Evolutionary conservation across 2,888 invertebrate species (phyloP), one percentile per base, ranked within the genome.

Genomic region (Melikaiella ostensackeni): DNA sequence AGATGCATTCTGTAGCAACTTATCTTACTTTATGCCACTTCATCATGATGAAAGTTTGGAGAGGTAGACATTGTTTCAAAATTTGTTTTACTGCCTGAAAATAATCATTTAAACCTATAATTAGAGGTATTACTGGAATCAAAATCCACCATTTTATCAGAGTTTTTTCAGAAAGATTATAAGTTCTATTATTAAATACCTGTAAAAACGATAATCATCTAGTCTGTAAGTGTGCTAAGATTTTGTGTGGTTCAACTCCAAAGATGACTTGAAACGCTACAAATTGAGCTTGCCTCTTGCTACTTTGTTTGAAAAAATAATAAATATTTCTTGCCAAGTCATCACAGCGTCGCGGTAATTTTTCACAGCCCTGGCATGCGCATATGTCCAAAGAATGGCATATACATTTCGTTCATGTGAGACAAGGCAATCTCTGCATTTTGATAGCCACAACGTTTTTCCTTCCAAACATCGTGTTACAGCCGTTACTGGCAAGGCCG

Each of bases 301-400:
- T 76, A 76, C 82, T 85, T 19, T 61, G 59, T 27, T 83, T 80
- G 16, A 85, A 82, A 74, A 79, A 82, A 50, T 74, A 79, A 76
- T 85, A 87, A 4, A 88, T 79, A 73, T 84, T 81, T 77, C 85
- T 50, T 19, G 84, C 83, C 42, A 88, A 81, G 46, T 86, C 85
- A 82, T 88, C 88, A 75, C 85, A 84, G 24, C 78, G 38, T 21
- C 81, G 38, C 9, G 87, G 88, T 13, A 88, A 73, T 55, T 73
- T 57, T 75, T 86, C 84, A 70, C 87, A 88, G 0, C 86, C 86
- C 64, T 86, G 83, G 75, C 82, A 85, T 9, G 87, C 85, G 62
- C 87, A 88, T 13, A 88, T 74, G 79, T 87, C 85, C 38, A 86
- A 59, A 1, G 87, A 87, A 80, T 88, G 88, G 59, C 87, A 88